phyloP scores from a whole-genome alignment of 2,113 vertebrate genomes.

The Salvelinus sp. region DNA sequence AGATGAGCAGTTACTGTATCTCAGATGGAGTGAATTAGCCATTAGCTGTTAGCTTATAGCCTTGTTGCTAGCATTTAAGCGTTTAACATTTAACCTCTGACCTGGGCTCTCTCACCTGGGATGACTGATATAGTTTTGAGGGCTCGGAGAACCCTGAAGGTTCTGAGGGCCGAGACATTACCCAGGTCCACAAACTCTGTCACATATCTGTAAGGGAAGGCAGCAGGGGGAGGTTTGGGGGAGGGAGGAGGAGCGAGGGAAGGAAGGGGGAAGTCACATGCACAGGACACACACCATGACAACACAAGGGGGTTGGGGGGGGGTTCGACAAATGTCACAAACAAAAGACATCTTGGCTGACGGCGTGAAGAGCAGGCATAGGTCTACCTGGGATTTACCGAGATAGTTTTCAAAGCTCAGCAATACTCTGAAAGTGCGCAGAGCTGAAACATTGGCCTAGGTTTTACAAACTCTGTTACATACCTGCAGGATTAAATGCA shows the following conservation, averaged over 20 bases:
- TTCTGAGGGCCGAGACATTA: conserved; percentile 98
- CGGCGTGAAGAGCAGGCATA: conserved; percentile 76
- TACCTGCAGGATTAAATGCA: conserved; percentile 98
- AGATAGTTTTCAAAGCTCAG: conserved; percentile 99
- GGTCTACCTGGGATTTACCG: conserved; percentile 96
- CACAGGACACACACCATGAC: conserved; percentile 33
- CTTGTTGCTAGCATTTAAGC: conserved; percentile 46
- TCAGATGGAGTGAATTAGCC: conserved; percentile 75
- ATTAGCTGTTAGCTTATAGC: conserved; percentile 54
- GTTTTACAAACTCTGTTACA: conserved; percentile 99
- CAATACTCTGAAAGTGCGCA: conserved; percentile 98
- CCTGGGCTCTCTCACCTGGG: conserved; percentile 89
- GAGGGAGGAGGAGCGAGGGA: neutral
- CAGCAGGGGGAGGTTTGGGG: conserved; percentile 25
- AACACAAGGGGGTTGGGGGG: conserved; percentile 45
- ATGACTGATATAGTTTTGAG: conserved; percentile 99
- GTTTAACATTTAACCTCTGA: conserved; percentile 24
- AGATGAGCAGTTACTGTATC: conserved; percentile 33
- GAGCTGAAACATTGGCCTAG: conserved; percentile 97
- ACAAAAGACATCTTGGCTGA: conserved; percentile 75
- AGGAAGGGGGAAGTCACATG: neutral
- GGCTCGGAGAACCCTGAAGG: conserved; percentile 97
- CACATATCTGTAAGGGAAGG: conserved; percentile 95
- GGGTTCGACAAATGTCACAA: conserved; percentile 68
- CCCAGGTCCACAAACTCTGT: conserved; percentile 97